A percentile compares a stretch with the other conserved stretches of the same genome.
Conservation (phyloP, 2,888 invertebrate genomes). For the Silvanus unidentatus region DNA sequence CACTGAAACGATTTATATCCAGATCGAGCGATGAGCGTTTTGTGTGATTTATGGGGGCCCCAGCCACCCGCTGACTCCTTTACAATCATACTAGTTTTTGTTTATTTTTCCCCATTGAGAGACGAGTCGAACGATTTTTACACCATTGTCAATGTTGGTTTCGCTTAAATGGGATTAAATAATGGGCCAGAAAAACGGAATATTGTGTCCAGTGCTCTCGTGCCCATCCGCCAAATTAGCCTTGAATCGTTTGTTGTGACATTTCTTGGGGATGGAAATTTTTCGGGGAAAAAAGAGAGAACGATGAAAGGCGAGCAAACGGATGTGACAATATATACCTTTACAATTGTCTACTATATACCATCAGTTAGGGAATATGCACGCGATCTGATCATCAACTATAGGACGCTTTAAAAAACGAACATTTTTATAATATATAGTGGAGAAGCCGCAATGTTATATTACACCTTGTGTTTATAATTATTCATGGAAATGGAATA, state of each 20-base stretch:
- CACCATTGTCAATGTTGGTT: slow-evolving; percentile 29
- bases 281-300: slow-evolving; percentile 20
- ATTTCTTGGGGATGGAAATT: slow-evolving; percentile 9
- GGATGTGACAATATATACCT: slow-evolving; percentile 30
- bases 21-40: slow-evolving; percentile 30
- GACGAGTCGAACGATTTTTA: slow-evolving; percentile 21
- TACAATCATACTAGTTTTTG: slow-evolving; percentile 34
- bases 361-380: slow-evolving; percentile 28
- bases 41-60: slow-evolving; percentile 37
- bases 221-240: not conserved
- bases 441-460: slow-evolving; percentile 26
- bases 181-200: slow-evolving; percentile 15
- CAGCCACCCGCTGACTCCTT: slow-evolving; percentile 39
- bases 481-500: not conserved
- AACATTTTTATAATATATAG: not conserved
- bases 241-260: slow-evolving; percentile 21
- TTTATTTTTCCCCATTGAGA: slow-evolving; percentile 36
- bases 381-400: slow-evolving; percentile 37
- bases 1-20: not conserved
- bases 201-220: slow-evolving; percentile 21
- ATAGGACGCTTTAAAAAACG: slow-evolving; percentile 6
- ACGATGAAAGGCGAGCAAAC: slow-evolving; percentile 32
- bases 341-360: slow-evolving; percentile 30
- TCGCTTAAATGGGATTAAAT: slow-evolving; percentile 16
- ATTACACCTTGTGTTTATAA: slow-evolving; percentile 28